Percentiles rank a stretch among this genome's conserved stretches.
These are phyloP conservation scores for Plectropomus leopardus DNA, from an alignment of 2,113 vertebrate species.

Conservation along the genomic window DNA sequence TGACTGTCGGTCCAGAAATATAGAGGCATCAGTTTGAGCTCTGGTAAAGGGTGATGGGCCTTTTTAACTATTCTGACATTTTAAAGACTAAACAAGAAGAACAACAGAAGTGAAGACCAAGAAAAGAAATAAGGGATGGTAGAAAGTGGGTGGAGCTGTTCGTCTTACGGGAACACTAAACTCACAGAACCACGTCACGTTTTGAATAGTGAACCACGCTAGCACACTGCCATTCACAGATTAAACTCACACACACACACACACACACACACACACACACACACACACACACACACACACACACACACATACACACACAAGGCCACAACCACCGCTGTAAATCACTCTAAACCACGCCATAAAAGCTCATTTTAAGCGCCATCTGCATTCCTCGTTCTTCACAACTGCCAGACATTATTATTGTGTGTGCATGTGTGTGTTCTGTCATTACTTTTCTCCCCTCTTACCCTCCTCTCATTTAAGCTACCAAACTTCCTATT, in stretches of 20 bases:
- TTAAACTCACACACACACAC: constrained; percentile 29
- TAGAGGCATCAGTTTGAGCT: background rate
- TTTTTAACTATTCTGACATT: constrained; percentile 13
- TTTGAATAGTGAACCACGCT: constrained; percentile 4
- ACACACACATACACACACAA: constrained; percentile 26
- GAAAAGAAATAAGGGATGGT: background rate
- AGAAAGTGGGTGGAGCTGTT: constrained; percentile 18
- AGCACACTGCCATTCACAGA: constrained; percentile 37
- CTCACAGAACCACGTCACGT: background rate
- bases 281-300: constrained; percentile 14
- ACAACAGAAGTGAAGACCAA: background rate
- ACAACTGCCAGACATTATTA: constrained; percentile 56
- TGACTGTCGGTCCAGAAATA: background rate
- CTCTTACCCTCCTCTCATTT: constrained; percentile 35
- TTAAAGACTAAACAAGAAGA: background rate
- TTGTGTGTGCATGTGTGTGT: constrained; percentile 42
- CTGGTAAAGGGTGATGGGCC: background rate
- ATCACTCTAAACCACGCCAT: constrained; percentile 61
- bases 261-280: constrained; percentile 19
- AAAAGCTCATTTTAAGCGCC: constrained; percentile 76
- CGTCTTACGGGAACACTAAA: constrained; percentile 32
- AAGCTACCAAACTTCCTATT: constrained; percentile 50
- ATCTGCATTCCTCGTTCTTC: constrained; percentile 71
- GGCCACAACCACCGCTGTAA: constrained; percentile 59
- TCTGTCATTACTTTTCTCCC: constrained; percentile 27